phyloP scores from a whole-genome alignment of 1,140 invertebrate species.

The Solenopsis invicta region DNA sequence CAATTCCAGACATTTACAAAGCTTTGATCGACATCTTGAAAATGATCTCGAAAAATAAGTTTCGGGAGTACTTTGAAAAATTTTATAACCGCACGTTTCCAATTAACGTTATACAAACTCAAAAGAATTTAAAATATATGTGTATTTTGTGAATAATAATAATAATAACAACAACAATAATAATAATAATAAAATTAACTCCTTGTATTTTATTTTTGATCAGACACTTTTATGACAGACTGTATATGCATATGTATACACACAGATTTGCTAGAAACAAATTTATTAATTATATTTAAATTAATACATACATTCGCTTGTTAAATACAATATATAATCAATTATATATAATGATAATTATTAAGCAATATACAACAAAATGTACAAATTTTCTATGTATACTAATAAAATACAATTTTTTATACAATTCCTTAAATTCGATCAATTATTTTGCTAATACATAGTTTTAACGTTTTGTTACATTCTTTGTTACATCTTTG shows the following conservation, averaged over 20 bases:
- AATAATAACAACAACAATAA: no score
- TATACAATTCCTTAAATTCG: constrained; percentile 70
- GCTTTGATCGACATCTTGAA: no score
- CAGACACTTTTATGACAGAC: no score
- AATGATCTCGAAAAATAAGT: no score
- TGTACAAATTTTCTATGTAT: constrained; percentile 76
- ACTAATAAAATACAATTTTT: constrained; percentile 71
- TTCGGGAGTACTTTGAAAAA: no score
- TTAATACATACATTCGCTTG: constrained; percentile 76
- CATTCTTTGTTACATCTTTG: not conserved
- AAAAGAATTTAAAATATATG: no score
- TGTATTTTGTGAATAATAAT: no score
- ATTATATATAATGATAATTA: constrained; percentile 78
- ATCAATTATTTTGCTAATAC: constrained; percentile 67
- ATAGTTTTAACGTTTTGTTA: constrained; percentile 18
- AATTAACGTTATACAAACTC: no score
- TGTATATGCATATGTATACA: not conserved
- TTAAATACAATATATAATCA: constrained; percentile 74
- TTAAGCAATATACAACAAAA: constrained; percentile 82
- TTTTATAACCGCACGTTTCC: no score
- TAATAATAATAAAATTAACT: no score
- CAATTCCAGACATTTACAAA: no score
- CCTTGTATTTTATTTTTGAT: no score
- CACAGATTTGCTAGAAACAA: constrained; percentile 44
- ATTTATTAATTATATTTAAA: constrained; percentile 82